Conservation (phyloP, 2,888 invertebrate genomes). For the Tineola bisselliella region DNA sequence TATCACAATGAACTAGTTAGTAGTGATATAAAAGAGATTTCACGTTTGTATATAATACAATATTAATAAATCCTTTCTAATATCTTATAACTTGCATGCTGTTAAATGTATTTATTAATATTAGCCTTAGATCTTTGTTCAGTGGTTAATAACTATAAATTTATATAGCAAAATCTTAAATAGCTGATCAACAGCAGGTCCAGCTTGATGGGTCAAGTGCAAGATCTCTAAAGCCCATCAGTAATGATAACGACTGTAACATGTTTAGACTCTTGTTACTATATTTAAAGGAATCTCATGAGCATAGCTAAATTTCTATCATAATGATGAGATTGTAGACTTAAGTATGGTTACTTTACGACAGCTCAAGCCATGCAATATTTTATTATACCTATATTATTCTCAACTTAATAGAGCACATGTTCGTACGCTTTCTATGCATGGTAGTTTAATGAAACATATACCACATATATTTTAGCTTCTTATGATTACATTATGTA, state of each 20-base stretch:
- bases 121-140: not conserved
- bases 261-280: not conserved
- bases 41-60: conserved; percentile 1
- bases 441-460: not conserved
- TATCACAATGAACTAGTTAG: not conserved
- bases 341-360: not conserved
- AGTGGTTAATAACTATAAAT: not conserved
- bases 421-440: not conserved
- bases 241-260: not conserved
- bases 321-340: conserved; percentile 5
- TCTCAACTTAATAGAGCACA: not conserved
- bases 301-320: not conserved
- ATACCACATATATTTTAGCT: not conserved
- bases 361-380: conserved; percentile 4
- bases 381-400: not conserved
- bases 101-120: not conserved
- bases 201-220: too few species aligned
- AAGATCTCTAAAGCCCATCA: too few species aligned
- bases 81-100: not conserved
- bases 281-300: conserved; percentile 7
- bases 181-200: too few species aligned
- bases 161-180: too few species aligned
- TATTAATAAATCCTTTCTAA: not conserved
- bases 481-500: not conserved
- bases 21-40: not conserved